Evolutionary conservation across 2,797 vertebrate genomes (phyloP).

Genomic region (Alfaro cultratus): DNA sequence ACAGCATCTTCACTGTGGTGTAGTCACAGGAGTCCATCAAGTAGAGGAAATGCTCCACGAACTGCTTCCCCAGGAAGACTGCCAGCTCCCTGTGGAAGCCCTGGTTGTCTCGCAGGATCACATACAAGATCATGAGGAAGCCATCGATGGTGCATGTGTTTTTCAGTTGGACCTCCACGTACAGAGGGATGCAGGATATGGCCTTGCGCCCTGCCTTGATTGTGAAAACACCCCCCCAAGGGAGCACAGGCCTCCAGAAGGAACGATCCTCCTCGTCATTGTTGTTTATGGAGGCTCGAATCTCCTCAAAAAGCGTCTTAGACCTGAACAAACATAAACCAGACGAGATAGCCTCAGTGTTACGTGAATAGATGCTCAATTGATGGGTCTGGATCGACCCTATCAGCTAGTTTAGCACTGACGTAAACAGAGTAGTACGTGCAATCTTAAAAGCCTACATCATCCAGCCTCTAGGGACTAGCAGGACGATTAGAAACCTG

Average conservation of each 20-base stretch:
- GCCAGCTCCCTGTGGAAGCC: constrained; percentile 86
- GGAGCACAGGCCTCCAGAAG: constrained; percentile 92
- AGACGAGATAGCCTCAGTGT: background rate
- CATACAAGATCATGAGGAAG: constrained; percentile 91
- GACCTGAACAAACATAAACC: constrained; percentile 72
- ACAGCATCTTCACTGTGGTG: constrained; percentile 91
- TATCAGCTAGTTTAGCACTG: background rate
- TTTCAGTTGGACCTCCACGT: constrained; percentile 88
- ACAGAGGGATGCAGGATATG: constrained; percentile 89
- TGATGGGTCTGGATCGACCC: background rate
- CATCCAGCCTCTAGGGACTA: background rate
- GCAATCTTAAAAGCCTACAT: background rate
- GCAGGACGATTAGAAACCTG: background rate
- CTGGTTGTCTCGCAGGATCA: constrained; percentile 90
- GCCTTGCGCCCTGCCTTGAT: constrained; percentile 90
- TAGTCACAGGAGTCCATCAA: constrained; percentile 92
- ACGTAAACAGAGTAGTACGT: constrained; percentile 7
- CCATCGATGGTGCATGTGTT: constrained; percentile 94
- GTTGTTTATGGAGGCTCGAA: constrained; percentile 90
- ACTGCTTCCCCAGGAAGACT: constrained; percentile 86
- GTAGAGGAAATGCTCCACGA: constrained; percentile 89
- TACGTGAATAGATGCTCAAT: background rate
- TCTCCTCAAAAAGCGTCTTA: constrained; percentile 93
- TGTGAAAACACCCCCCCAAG: constrained; percentile 90
- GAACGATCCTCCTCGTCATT: constrained; percentile 87